Conservation (phyloP, 2,797 vertebrate species). For the Sylvia borin region DNA sequence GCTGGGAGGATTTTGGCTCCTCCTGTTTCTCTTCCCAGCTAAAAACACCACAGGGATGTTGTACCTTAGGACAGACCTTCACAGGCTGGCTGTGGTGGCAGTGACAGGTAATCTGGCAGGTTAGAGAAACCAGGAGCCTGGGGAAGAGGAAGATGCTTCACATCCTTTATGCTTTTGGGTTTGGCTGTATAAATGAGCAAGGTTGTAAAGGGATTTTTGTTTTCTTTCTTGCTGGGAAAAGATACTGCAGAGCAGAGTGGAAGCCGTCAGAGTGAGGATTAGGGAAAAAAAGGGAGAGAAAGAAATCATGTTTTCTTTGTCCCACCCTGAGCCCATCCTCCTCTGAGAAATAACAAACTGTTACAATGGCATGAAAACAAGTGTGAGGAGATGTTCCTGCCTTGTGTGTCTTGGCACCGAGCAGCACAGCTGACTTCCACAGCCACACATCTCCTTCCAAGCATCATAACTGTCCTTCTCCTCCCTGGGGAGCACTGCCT, state of each 20-base stretch:
- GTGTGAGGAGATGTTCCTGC: neutral
- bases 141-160: neutral
- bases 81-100: accelerated
- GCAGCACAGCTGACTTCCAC: neutral
- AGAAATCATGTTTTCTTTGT: neutral
- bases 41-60: neutral
- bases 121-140: neutral
- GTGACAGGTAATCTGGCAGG: neutral
- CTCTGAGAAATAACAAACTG: neutral
- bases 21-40: neutral
- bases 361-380: conserved; percentile 15
- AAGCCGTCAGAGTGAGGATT: neutral
- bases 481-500: neutral
- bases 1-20: neutral
- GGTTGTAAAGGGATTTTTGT: neutral
- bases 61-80: neutral
- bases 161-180: neutral
- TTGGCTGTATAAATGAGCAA: neutral
- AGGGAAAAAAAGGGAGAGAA: neutral
- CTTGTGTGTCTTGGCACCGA: conserved; percentile 31
- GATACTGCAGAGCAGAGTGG: neutral
- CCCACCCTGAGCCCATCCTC: neutral
- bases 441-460: neutral
- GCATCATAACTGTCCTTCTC: neutral
- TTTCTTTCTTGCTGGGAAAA: neutral